phyloP scores from a whole-genome alignment of 2,888 invertebrate genomes.

The Kryphioiulus occultus region DNA sequence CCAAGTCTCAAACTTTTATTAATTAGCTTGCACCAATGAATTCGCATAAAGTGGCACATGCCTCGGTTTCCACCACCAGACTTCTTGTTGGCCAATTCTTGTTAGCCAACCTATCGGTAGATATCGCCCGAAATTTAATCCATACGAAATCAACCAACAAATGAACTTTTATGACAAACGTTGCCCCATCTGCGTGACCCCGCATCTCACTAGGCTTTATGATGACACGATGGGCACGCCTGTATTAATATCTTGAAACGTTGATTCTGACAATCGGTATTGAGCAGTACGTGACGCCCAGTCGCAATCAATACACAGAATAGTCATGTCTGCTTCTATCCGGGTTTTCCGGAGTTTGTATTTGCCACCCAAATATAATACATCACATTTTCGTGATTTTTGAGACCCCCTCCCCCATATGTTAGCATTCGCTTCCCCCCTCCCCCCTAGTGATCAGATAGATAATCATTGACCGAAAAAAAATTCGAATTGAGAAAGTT shows the following conservation, averaged over 20 bases:
- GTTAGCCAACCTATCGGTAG: background rate
- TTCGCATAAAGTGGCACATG: background rate
- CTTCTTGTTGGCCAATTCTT: background rate
- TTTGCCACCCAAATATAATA: too few relatives aligned
- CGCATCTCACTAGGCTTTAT: background rate
- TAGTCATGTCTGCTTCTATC: too few relatives aligned
- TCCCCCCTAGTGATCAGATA: too few relatives aligned
- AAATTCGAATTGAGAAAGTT: too few relatives aligned
- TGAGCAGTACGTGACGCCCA: background rate
- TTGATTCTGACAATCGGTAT: background rate
- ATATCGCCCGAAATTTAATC: background rate
- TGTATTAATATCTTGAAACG: background rate
- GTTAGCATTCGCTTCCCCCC: too few relatives aligned
- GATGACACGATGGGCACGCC: background rate
- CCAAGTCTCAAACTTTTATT: background rate
- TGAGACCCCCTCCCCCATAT: too few relatives aligned
- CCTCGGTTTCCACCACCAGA: background rate
- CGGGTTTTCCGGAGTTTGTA: too few relatives aligned
- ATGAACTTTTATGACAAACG: background rate
- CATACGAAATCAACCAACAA: background rate
- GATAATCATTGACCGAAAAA: too few relatives aligned
- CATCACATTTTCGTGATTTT: too few relatives aligned
- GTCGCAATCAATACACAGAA: too few relatives aligned
- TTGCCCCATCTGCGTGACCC: background rate
- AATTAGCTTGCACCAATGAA: background rate